Evolutionary conservation across 2,797 vertebrate genomes (phyloP).

Genomic region (Bufotes viridis): DNA sequence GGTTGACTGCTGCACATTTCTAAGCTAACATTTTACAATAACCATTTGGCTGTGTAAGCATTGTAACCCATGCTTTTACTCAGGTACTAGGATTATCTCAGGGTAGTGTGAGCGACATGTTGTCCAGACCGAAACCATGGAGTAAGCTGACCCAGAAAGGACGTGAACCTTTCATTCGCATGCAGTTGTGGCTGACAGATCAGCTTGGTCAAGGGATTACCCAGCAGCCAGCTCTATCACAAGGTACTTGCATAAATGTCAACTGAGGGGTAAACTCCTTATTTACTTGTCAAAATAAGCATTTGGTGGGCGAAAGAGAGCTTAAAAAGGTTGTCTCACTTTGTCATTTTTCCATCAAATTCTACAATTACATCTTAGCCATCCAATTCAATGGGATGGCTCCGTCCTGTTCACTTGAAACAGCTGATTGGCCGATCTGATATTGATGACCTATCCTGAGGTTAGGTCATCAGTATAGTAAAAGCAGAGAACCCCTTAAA

Average conservation of each 20-base stretch:
- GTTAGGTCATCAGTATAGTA: too few relatives aligned
- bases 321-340: neutral
- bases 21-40: neutral
- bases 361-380: too few relatives aligned
- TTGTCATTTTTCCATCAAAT: too few relatives aligned
- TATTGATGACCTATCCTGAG: too few relatives aligned
- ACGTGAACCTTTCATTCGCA: constrained; percentile 96
- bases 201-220: constrained; percentile 88
- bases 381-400: too few relatives aligned
- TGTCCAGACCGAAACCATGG: constrained; percentile 97
- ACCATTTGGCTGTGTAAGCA: neutral
- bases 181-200: constrained; percentile 97
- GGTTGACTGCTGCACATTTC: neutral
- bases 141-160: constrained; percentile 99
- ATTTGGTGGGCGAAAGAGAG: neutral
- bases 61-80: neutral
- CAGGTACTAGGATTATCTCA: constrained; percentile 98
- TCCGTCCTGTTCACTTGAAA: too few relatives aligned
- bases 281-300: neutral
- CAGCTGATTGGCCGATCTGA: too few relatives aligned
- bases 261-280: too few relatives aligned
- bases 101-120: constrained; percentile 98
- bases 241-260: constrained; percentile 67
- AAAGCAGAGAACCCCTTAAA: too few relatives aligned
- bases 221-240: constrained; percentile 74